phyloP scores from a whole-genome alignment of 2,888 invertebrate genomes.

The Scelioninae gen. 2 region DNA sequence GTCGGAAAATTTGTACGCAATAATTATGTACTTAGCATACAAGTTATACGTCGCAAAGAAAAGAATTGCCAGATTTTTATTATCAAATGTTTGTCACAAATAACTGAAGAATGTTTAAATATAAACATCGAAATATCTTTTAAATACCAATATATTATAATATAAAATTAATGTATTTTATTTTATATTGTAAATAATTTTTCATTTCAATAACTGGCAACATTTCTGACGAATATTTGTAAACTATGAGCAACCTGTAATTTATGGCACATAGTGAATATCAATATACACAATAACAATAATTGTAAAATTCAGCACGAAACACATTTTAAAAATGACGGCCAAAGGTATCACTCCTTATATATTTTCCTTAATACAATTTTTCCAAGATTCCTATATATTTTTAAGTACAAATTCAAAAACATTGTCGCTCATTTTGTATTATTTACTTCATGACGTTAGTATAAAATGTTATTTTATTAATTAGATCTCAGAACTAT shows the following conservation, averaged over 20 bases:
- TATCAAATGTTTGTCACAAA: no score
- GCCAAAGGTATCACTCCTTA: neutral
- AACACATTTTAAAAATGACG: constrained; percentile 26
- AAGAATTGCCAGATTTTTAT: constrained; percentile 35
- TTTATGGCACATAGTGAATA: constrained; percentile 57
- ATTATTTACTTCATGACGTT: neutral
- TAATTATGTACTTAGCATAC: constrained; percentile 22
- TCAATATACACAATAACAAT: constrained; percentile 28
- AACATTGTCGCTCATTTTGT: constrained; percentile 11
- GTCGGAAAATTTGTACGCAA: constrained; percentile 42
- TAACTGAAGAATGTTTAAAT: neutral
- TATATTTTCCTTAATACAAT: neutral
- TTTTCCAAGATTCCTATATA: no score
- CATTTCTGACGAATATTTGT: constrained; percentile 29
- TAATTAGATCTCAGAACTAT: neutral
- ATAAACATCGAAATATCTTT: neutral
- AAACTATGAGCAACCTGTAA: constrained; percentile 50
- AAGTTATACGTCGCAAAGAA: constrained; percentile 18
- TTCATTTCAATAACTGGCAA: constrained; percentile 46
- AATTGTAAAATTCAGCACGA: constrained; percentile 25
- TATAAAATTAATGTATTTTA: no score
- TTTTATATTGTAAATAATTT: no score
- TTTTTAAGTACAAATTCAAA: constrained; percentile 19
- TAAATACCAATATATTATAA: neutral
- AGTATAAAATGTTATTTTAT: constrained; percentile 4